A percentile compares a stretch with the other conserved stretches of the same genome.
Evolutionary conservation across 2,888 invertebrate species (phyloP).

Genomic region (Cordilura impudica): DNA sequence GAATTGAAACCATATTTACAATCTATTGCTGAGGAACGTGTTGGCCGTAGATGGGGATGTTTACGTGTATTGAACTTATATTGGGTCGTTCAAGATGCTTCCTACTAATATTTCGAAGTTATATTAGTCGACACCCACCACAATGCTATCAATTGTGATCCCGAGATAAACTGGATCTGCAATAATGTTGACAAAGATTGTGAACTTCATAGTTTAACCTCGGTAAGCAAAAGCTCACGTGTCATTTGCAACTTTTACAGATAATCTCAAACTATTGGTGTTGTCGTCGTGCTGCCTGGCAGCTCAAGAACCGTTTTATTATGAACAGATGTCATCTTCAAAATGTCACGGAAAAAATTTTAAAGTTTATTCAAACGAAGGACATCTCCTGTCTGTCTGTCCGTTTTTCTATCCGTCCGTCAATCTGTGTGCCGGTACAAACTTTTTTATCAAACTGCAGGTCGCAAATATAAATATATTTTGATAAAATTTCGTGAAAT

Average conservation of each 20-base stretch:
- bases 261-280: conserved; percentile 97
- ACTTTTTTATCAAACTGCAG: no score
- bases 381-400: no score
- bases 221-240: conserved; percentile 96
- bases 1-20: conserved; percentile 97
- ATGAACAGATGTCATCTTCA: no score
- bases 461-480: no score
- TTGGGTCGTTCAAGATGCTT: conserved; percentile 99
- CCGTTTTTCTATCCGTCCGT: no score
- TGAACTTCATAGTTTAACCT: conserved; percentile 97
- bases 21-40: conserved; percentile 98
- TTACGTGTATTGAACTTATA: conserved; percentile 98
- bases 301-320: conserved; percentile 94
- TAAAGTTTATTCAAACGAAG: no score
- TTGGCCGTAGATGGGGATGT: conserved; percentile 96
- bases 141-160: conserved; percentile 92
- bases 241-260: conserved; percentile 97
- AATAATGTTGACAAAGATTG: conserved; percentile 98
- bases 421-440: no score
- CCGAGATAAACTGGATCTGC: conserved; percentile 98
- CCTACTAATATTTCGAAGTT: conserved; percentile 98
- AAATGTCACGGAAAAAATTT: no score
- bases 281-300: conserved; percentile 96
- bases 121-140: conserved; percentile 87
- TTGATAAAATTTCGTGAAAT: no score